Conservation (phyloP, 2,888 invertebrate species). For the Ophion ellenae region DNA sequence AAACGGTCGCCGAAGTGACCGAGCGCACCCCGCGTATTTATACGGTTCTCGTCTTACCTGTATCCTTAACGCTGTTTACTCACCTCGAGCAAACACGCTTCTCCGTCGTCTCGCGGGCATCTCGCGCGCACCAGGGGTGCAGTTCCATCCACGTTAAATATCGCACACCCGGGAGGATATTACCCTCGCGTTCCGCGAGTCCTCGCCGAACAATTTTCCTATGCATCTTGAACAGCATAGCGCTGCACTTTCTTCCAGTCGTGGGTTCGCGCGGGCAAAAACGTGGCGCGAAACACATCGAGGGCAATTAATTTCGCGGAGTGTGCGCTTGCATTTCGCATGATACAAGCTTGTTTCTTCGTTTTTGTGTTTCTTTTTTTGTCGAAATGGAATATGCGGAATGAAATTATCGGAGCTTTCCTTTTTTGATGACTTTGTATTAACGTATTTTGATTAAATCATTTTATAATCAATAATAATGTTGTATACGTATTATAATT, state of each 20-base stretch:
- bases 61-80: constrained; percentile 61
- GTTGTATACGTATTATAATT: too few relatives aligned
- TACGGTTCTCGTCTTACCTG: constrained; percentile 56
- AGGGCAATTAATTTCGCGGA: too few relatives aligned
- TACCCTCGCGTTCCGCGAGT: neutral
- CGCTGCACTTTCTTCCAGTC: neutral
- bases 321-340: too few relatives aligned
- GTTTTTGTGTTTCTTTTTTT: neutral
- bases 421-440: too few relatives aligned
- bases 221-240: neutral
- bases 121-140: neutral
- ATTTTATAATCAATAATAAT: too few relatives aligned
- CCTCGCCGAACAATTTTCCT: neutral
- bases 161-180: neutral
- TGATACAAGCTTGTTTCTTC: too few relatives aligned
- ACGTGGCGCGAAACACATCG: neutral
- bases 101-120: constrained; percentile 11
- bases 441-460: too few relatives aligned
- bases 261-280: neutral
- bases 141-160: constrained; percentile 13
- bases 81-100: constrained; percentile 53
- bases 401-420: too few relatives aligned
- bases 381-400: too few relatives aligned
- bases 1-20: constrained; percentile 23
- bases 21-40: constrained; percentile 44